phyloP scores from a whole-genome alignment of 35 echinoderm and acorn worm species.

The Ophiothrix spiculata region DNA sequence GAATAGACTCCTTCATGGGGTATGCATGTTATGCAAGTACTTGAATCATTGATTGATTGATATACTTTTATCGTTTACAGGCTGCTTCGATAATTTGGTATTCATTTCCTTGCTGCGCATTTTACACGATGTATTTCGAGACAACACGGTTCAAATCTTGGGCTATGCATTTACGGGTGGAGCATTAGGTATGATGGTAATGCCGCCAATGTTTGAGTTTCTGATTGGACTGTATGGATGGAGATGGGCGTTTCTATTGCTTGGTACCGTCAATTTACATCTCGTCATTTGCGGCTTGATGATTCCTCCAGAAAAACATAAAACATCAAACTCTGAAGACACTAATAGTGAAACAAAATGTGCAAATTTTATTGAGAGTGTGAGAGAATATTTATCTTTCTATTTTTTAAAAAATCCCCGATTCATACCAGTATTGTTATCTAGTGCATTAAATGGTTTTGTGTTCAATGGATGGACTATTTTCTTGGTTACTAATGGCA shows the following conservation, averaged over 20 bases:
- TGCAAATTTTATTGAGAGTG: not conserved
- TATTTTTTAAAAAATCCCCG: not conserved
- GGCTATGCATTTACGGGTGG: slow-evolving; percentile 11
- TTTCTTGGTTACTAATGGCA: not conserved
- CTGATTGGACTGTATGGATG: slow-evolving; percentile 4
- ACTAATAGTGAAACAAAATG: not conserved
- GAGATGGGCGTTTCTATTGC: not conserved
- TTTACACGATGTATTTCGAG: not conserved
- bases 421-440: not conserved
- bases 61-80: not conserved
- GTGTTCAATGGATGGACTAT: not conserved
- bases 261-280: not conserved
- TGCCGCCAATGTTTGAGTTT: slow-evolving; percentile 15
- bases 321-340: not conserved
- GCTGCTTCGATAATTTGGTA: not conserved
- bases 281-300: not conserved
- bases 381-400: not conserved
- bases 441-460: not conserved
- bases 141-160: not conserved
- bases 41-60: not conserved
- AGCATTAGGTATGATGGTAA: slow-evolving; percentile 18
- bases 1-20: too few relatives aligned
- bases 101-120: not conserved
- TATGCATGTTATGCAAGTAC: too few relatives aligned
- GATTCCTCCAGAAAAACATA: not conserved